Evolutionary conservation across 2,797 vertebrate genomes (phyloP).

Genomic region (Leptatherina wallacei): DNA sequence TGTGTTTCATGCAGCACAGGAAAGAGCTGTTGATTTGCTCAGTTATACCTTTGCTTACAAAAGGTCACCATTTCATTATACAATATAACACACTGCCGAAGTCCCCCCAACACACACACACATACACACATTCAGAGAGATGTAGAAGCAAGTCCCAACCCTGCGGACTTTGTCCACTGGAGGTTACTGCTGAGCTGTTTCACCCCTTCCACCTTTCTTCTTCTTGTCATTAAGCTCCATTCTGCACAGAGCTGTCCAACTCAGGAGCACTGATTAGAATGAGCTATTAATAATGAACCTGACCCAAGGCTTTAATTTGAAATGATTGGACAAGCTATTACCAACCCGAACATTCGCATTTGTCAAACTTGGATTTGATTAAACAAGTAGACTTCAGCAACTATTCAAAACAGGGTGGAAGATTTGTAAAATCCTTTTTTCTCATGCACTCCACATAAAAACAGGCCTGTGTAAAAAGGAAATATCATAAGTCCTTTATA

Average conservation of each 20-base stretch:
- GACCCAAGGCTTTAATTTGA: slow-evolving; percentile 3
- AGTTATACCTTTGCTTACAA: slow-evolving; percentile 54
- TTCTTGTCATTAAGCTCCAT: neutral
- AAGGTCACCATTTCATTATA: slow-evolving; percentile 65
- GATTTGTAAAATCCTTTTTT: neutral
- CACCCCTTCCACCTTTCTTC: neutral
- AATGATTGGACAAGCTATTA: slow-evolving; percentile 3
- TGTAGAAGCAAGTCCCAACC: slow-evolving; percentile 9
- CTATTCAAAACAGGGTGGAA: neutral
- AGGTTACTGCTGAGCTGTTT: neutral
- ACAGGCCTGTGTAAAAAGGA: neutral
- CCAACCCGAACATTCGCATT: slow-evolving; percentile 1
- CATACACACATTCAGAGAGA: neutral
- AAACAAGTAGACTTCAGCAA: neutral
- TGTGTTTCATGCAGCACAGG: slow-evolving; percentile 49
- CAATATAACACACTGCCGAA: slow-evolving; percentile 1
- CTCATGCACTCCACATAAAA: neutral
- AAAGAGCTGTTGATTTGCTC: slow-evolving; percentile 60
- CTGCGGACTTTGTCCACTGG: neutral
- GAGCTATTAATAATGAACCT: slow-evolving; percentile 3
- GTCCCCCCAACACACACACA: neutral
- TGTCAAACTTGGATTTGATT: neutral
- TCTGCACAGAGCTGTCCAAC: neutral
- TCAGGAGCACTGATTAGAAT: neutral
- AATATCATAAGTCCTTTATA: neutral